Evolutionary conservation across 23 tunicate genomes (phyloP).

Genomic region (Halocynthia roretzi): DNA sequence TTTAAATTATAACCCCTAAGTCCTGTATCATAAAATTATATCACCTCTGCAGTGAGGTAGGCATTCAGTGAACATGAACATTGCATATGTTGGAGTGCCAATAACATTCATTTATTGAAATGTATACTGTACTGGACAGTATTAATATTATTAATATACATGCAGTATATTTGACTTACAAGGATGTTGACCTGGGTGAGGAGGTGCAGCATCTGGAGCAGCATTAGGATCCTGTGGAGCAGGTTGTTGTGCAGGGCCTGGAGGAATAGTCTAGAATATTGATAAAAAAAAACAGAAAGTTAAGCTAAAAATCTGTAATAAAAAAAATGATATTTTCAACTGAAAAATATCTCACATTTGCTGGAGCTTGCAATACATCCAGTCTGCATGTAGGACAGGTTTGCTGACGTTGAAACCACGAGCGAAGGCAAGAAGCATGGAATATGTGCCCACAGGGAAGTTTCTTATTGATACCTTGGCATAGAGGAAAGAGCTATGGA

Average conservation of each 20-base stretch:
- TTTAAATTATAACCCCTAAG: too few species aligned
- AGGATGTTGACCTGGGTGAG: constrained; percentile 19
- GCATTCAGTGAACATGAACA: too few species aligned
- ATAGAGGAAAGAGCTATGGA: background rate
- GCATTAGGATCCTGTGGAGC: constrained; percentile 19
- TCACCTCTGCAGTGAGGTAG: too few species aligned
- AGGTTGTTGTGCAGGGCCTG: constrained; percentile 25
- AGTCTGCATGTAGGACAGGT: constrained; percentile 97
- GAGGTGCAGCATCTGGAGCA: constrained; percentile 3
- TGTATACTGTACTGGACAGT: too few species aligned
- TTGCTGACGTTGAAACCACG: constrained; percentile 99
- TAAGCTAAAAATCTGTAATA: background rate
- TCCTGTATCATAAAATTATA: too few species aligned
- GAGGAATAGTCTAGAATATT: constrained; percentile 6
- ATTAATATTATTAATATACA: too few species aligned
- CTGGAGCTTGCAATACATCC: constrained; percentile 64
- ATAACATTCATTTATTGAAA: too few species aligned
- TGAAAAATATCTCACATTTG: background rate
- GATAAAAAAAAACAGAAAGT: background rate
- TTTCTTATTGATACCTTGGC: constrained; percentile 69
- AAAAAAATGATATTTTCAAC: background rate
- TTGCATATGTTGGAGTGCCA: too few species aligned
- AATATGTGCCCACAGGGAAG: constrained; percentile 98
- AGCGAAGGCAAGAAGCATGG: constrained; percentile 94
- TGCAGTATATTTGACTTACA: background rate